phyloP scores from a whole-genome alignment of 2,888 invertebrate genomes.

The Xestia c-nigrum region DNA sequence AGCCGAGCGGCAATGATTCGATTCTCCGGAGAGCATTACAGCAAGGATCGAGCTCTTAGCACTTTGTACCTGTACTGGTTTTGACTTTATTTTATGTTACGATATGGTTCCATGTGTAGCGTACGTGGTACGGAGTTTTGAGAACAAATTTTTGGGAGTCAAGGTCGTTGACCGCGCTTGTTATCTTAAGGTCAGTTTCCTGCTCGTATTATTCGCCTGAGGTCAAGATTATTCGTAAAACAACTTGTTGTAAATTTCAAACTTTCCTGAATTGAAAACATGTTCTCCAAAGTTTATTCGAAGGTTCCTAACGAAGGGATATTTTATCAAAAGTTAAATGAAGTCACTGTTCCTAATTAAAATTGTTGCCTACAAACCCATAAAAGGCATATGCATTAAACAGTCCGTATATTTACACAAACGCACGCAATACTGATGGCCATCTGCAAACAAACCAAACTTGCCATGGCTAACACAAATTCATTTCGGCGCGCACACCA shows the following conservation, averaged over 20 bases:
- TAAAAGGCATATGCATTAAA: neutral
- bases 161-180: neutral
- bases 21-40: conserved; percentile 62
- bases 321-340: neutral
- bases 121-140: neutral
- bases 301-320: neutral
- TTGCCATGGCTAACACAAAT: conserved; percentile 46
- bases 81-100: conserved; percentile 13
- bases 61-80: conserved; percentile 23
- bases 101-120: neutral
- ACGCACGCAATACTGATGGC: conserved; percentile 35
- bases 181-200: neutral
- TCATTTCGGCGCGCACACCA: conserved; percentile 45
- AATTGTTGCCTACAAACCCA: neutral
- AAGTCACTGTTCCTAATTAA: neutral
- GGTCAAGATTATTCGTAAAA: neutral
- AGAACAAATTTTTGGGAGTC: neutral
- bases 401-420: conserved; percentile 17
- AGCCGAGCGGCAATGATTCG: conserved; percentile 66
- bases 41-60: conserved; percentile 41
- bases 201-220: neutral
- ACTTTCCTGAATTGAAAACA: neutral
- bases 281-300: neutral
- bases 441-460: conserved; percentile 45
- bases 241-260: neutral